Evolutionary conservation across 2,888 invertebrate genomes (phyloP).

Genomic region (Nycteola revayana): DNA sequence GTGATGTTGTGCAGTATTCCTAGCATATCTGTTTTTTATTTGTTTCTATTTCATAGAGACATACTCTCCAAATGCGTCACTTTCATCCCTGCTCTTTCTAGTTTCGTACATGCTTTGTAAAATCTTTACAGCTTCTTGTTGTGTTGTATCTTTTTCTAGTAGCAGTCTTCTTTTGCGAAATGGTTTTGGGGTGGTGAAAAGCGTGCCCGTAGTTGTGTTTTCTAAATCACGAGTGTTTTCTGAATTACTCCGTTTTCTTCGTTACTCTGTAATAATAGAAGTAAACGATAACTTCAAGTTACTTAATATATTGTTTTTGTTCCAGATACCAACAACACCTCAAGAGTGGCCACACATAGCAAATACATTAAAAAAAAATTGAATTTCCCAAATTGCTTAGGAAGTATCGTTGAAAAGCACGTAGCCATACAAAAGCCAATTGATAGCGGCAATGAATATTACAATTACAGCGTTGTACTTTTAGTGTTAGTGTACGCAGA

Average conservation of each 20-base stretch:
- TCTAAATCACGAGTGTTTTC: slow-evolving; percentile 15
- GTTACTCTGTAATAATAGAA: slow-evolving; percentile 25
- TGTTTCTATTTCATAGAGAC: slow-evolving; percentile 27
- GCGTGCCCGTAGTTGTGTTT: slow-evolving; percentile 14
- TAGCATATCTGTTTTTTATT: slow-evolving; percentile 20
- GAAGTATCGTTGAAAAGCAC: slow-evolving; percentile 19
- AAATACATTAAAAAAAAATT: slow-evolving; percentile 21
- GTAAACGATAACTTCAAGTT: slow-evolving; percentile 1
- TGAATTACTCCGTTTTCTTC: slow-evolving; percentile 19
- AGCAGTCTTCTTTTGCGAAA: slow-evolving; percentile 24
- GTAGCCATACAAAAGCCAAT: slow-evolving; percentile 16
- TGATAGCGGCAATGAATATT: slow-evolving; percentile 17
- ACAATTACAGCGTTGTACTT: slow-evolving; percentile 17
- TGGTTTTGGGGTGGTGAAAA: slow-evolving; percentile 23
- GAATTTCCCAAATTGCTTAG: slow-evolving; percentile 20
- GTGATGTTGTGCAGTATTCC: slow-evolving; percentile 22
- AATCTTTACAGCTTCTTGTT: slow-evolving; percentile 28
- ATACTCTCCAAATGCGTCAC: slow-evolving; percentile 23
- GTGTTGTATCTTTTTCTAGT: slow-evolving; percentile 24
- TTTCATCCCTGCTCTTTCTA: slow-evolving; percentile 21
- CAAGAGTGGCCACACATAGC: slow-evolving; percentile 24
- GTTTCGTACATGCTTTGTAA: slow-evolving; percentile 24
- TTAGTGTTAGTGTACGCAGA: slow-evolving; percentile 18
- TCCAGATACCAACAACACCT: slow-evolving; percentile 19
- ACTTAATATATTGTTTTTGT: slow-evolving; percentile 11